Evolutionary conservation across 2,797 vertebrate species (phyloP).

Genomic region (Phalloptychus januarius): DNA sequence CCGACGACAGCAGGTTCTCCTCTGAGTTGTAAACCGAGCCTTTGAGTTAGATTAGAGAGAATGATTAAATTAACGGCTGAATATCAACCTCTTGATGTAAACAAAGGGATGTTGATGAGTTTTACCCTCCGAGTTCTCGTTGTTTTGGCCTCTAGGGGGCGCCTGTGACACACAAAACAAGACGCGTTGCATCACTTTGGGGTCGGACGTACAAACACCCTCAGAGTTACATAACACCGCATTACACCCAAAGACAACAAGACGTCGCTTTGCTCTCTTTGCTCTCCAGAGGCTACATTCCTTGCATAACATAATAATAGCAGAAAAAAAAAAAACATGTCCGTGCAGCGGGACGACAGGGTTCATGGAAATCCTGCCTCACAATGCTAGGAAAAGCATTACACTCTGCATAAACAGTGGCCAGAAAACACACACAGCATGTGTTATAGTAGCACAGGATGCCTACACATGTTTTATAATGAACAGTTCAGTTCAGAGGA

Average conservation of each 20-base stretch:
- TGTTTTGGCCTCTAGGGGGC: constrained; percentile 61
- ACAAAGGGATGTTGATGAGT: neutral
- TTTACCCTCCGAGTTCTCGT: constrained; percentile 70
- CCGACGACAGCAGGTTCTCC: constrained; percentile 73
- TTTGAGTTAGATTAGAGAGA: constrained; percentile 41
- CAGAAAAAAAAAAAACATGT: constrained; percentile 6
- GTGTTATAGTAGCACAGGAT: neutral
- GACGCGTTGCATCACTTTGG: neutral
- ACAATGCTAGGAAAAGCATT: neutral
- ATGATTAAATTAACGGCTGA: neutral
- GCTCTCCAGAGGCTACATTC: constrained; percentile 15
- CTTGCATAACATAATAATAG: neutral
- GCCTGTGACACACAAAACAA: constrained; percentile 62
- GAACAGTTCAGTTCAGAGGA: neutral
- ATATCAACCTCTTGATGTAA: neutral
- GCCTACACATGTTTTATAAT: neutral
- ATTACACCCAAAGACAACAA: constrained; percentile 7
- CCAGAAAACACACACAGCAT: neutral
- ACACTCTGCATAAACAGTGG: constrained; percentile 2
- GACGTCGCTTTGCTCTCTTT: neutral
- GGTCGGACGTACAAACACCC: constrained; percentile 31
- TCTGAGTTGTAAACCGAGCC: constrained; percentile 78
- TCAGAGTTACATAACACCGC: constrained; percentile 15
- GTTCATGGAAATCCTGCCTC: neutral
- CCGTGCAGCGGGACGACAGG: neutral